Base-by-base conservation (phyloP, 2,888 invertebrate genomes). In the Nephrotoma guestfalica region DNA sequence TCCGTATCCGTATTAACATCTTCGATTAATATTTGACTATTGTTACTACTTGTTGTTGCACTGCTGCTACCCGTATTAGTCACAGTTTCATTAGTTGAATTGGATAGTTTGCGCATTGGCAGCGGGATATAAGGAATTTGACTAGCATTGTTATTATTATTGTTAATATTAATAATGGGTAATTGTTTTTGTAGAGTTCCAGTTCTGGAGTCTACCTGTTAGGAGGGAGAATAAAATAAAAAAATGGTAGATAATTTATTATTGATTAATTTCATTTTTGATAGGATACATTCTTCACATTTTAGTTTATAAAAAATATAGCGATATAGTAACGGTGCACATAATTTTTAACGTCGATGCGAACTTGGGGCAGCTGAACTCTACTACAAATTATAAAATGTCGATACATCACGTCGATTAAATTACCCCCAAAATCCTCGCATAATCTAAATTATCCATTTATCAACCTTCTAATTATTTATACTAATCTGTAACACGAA, bases 121-220 rank as follows among this genome's bases (percentile, higher is more conserved):
- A 43, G 18, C 18, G 85, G 41, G 18, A 85, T 85, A 45, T 41
- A 84, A n/a, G 84, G 41, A 6, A 71, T 71, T 41, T 84, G 43
- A 18, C 85, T 43, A 43, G 11, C 30, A 85, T 18, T 85, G 13
- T 85, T 85, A 18, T 43, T 43, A 45, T 85, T 43, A 85, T 15
- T 43, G 15, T 71, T 15, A 13, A 15, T 7, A 45, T 15, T 42
- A 43, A 45, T 85, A 43, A 13, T 18, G 30, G 43, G 45, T 11
- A 43, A 6, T 45, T 15, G 85, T 85, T 85, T 85, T 43, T 85
- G 42, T 85, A 85, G 43, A 85, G 85, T 43, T 85, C 85, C 85
- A 85, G 85, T 43, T 85, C 85, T 41, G 85, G 85, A 43, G 42
- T 85, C 85, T 41, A 85, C 85, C 85, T 85, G 43, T 85, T 85